Conservation (phyloP, 1,140 invertebrate genomes). For the Parapsyche elsis region DNA sequence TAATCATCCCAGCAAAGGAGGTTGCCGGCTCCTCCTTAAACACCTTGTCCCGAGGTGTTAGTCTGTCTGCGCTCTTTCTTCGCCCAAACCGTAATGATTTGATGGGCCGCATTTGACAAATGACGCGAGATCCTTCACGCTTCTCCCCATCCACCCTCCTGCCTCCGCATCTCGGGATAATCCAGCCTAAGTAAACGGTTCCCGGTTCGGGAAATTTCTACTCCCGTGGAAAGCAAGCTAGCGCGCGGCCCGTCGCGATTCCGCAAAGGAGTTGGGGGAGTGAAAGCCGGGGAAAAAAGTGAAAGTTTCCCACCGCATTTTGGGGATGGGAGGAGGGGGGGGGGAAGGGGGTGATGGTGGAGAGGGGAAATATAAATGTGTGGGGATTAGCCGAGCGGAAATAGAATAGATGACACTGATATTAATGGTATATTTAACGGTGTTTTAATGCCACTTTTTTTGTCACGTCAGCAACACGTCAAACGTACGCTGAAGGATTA, state of each 20-base stretch:
- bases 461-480: slow-evolving; percentile 26
- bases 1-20: slow-evolving; percentile 32
- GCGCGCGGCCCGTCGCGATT: neutral
- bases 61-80: slow-evolving; percentile 23
- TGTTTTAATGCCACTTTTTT: slow-evolving; percentile 34
- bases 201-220: neutral
- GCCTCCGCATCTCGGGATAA: slow-evolving; percentile 12
- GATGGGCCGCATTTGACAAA: slow-evolving; percentile 54
- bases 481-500: slow-evolving; percentile 5
- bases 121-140: slow-evolving; percentile 53
- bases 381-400: slow-evolving; percentile 35
- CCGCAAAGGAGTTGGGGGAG: neutral
- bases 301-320: slow-evolving; percentile 19
- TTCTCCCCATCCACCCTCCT: neutral
- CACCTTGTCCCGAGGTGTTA: slow-evolving; percentile 52
- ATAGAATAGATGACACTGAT: slow-evolving; percentile 45
- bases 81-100: slow-evolving; percentile 47
- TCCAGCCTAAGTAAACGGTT: neutral
- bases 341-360: neutral
- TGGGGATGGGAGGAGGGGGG: no score
- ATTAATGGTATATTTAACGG: slow-evolving; percentile 50
- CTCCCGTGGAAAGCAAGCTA: neutral
- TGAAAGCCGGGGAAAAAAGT: slow-evolving; percentile 19
- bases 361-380: slow-evolving; percentile 40
- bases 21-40: slow-evolving; percentile 35